Evolutionary conservation across 2,113 vertebrate species (phyloP).

Genomic region (Rhagologus leucostigma): DNA sequence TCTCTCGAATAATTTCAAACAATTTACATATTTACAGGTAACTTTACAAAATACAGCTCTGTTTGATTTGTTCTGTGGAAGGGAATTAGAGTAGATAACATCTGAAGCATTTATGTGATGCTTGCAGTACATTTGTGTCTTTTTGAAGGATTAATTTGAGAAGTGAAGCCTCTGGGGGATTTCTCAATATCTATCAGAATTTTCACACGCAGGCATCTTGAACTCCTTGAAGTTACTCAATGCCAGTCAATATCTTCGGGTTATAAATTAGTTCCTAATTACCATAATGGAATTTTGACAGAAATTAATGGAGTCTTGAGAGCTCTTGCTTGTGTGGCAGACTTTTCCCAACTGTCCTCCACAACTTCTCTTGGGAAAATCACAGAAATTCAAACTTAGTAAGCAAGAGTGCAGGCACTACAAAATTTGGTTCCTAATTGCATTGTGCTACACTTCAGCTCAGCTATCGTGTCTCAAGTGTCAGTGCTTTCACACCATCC

Average conservation of each 20-base stretch:
- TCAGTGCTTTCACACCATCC: not conserved
- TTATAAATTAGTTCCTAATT: constrained; percentile 1
- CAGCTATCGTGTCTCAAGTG: not conserved
- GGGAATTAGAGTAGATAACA: not conserved
- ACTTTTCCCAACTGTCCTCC: not conserved
- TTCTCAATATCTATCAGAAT: not conserved
- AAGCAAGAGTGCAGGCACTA: not conserved
- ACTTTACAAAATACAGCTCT: not conserved
- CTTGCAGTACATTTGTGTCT: not conserved
- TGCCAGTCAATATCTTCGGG: not conserved
- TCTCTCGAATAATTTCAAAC: not conserved
- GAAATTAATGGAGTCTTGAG: not conserved
- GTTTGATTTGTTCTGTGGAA: not conserved
- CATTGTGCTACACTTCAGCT: not conserved
- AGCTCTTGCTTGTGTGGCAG: not conserved
- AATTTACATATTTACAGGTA: not conserved
- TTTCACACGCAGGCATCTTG: not conserved
- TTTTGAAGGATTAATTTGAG: not conserved
- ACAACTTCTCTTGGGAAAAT: not conserved
- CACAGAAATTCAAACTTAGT: not conserved
- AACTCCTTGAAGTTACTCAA: not conserved
- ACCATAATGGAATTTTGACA: not conserved
- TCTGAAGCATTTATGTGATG: not conserved
- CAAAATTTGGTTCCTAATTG: not conserved
- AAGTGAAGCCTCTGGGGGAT: not conserved